Base-by-base conservation (phyloP, 2,113 vertebrate species). In the Limnothrissa miodon region DNA sequence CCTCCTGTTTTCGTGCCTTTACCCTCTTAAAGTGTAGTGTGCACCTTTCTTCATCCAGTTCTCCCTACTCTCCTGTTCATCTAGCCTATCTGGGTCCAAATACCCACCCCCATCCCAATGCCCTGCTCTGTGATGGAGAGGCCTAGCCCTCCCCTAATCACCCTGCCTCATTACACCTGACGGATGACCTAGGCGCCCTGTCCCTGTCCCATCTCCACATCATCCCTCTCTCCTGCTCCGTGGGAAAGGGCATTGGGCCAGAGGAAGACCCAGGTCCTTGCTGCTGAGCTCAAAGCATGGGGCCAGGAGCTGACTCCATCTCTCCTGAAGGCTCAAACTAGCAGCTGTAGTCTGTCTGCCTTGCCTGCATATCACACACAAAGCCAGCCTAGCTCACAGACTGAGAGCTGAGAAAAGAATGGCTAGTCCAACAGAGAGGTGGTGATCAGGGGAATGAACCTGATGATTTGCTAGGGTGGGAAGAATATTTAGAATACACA, bases 81-180 rank as follows among this genome's bases (percentile, higher is more conserved):
- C 53, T 42, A 85, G 80, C 83, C 82, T 83, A 81, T 62, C 36
- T 81, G 29, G 70, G 46, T 83, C 39, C 21, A n/a, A n/a, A 45
- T 19, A 1, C 44, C 46, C 13, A 59, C 59, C 78, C 42, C 56
- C 70, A 39, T 59, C 66, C 84, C 81, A 25, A 45, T 39, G 1
- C 80, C 83, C 80, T 85, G 56, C 48, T 48, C 21, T 79, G 81
- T 89, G 87, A 92, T 88, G 80, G 87, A 91, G 87, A 81, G 89
- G 84, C 82, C 86, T 80, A 39, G 86, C 86, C 66, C 78, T 29
- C 10, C 80, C 86, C 87, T 86, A 88, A 90, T 91, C 88, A 85
- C 88, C 46, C 84, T 87, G 86, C 90, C 89, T 93, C 85, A 90
- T 91, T 93, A 92, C 84, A 25, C 66, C 87, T 92, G 90, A 92